Base-by-base conservation (phyloP, 2,797 vertebrate genomes). In the Momotus momota region DNA sequence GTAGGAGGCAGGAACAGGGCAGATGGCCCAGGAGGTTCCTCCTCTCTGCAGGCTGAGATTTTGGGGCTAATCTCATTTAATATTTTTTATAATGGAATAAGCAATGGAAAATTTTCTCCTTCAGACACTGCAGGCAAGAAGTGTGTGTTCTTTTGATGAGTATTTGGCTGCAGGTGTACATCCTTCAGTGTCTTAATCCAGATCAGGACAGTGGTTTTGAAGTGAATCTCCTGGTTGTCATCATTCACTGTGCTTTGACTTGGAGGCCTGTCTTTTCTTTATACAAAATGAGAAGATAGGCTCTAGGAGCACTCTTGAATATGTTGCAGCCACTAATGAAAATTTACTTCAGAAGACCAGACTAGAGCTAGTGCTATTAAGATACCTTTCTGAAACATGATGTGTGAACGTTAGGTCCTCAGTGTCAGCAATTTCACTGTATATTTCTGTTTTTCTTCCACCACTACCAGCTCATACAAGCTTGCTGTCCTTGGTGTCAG, bases 401-500 rank as follows among this genome's bases (percentile, higher is more conserved):
- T 35, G 10, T 19, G 60, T 35, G 38, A 65, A 15, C 19, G 9
- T 51, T 12, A 58, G 27, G 17, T 78, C 40, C 52, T 54, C 52
- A 27, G 6, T 7, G 25, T 52, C 26, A 73, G 19, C 54, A 43
- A 20, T 43, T 62, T 49, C 45, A 6, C 20, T 17, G 1, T 45
- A 1, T 41, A 21, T 51, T 69, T 67, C 31, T 55, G 12, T 54
- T 33, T 62, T 40, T 35, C 6, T 52, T 35, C 21, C 31, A 27
- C 29, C 52, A 41, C 31, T 51, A 43, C 22, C 48, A 41, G 40
- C 33, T 41, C 35, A 35, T 55, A 33, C 27, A 25, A 33, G 35
- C 27, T 65, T 0, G 0, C 43, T 40, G n/a, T 51, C 55, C n/a
- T 64, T 62, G n/a, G 31, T 2, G 0, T 77, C 46, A 33, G 60